These are phyloP conservation scores for Mandrillus leucophaeus DNA, from an alignment of 2,113 vertebrate species.

Conservation along the genomic window DNA sequence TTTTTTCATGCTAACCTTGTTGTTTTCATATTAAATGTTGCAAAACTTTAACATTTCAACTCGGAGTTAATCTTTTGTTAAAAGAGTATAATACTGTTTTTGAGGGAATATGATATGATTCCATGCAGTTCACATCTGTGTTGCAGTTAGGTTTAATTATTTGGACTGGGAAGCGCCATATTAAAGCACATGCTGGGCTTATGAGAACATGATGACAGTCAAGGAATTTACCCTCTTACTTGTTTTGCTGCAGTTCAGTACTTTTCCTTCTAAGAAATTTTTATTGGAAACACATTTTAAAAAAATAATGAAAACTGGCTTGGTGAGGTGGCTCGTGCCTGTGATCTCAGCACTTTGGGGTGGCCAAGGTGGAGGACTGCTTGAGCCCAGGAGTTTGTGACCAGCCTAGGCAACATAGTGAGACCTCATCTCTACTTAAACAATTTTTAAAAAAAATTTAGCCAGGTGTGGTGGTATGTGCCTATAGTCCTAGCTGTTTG, in stretches of 20 bases:
- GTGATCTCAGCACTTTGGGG: no score
- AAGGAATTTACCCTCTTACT: background rate
- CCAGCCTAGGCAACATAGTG: no score
- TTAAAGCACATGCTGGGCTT: background rate
- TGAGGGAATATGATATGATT: background rate
- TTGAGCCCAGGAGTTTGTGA: no score
- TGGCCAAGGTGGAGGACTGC: no score
- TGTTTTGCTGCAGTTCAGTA: background rate
- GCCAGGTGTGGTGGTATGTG: no score
- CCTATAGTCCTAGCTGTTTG: no score
- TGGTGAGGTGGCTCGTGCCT: no score
- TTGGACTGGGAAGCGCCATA: background rate
- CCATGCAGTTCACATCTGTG: background rate
- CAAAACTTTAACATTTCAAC: conserved; percentile 2
- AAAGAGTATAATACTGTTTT: background rate
- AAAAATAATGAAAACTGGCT: background rate
- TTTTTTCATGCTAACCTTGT: background rate
- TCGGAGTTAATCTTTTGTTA: conserved; percentile 24
- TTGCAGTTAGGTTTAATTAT: background rate
- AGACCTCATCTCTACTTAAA: no score
- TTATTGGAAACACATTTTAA: background rate
- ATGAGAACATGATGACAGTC: background rate
- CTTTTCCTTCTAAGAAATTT: background rate
- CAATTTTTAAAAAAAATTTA: no score
- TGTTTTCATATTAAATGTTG: conserved; percentile 17